A percentile compares a stretch with the other conserved stretches of the same genome.
These are phyloP conservation scores for Holothuria leucospilota DNA, from an alignment of 53 echinoderm and acorn worm species.

Conservation along the genomic window DNA sequence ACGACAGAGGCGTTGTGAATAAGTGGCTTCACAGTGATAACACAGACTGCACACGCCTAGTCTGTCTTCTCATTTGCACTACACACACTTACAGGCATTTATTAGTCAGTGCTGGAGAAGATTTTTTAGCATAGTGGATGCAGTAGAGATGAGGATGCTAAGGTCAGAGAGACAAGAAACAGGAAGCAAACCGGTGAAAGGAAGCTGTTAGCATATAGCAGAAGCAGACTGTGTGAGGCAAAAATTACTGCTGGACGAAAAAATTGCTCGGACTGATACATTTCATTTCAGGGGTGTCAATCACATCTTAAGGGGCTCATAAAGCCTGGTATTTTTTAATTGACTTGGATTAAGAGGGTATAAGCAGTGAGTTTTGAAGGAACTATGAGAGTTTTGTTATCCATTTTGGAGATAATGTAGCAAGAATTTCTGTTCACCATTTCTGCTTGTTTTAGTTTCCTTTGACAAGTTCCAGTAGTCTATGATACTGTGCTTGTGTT, in stretches of 20 bases:
- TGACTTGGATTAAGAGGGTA: too few relatives aligned
- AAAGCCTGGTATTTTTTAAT: too few relatives aligned
- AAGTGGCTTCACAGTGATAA: too few relatives aligned
- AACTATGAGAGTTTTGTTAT: too few relatives aligned
- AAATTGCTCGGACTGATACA: constrained; percentile 23
- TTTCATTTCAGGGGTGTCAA: constrained; percentile 10
- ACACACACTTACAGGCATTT: constrained; percentile 7
- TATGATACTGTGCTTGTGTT: too few relatives aligned
- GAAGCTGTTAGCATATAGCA: background rate
- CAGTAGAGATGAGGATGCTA: constrained; percentile 8
- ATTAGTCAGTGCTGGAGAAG: constrained; percentile 29
- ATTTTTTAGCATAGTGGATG: constrained; percentile 26
- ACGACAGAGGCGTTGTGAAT: too few relatives aligned
- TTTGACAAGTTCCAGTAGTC: too few relatives aligned
- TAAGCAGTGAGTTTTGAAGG: too few relatives aligned
- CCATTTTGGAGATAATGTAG: too few relatives aligned
- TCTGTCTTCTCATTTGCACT: background rate
- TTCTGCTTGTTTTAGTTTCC: too few relatives aligned
- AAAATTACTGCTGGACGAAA: constrained; percentile 13
- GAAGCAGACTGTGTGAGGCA: constrained; percentile 9
- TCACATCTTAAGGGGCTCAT: too few relatives aligned
- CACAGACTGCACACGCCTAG: constrained; percentile 25
- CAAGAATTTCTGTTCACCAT: too few relatives aligned
- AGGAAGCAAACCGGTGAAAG: constrained; percentile 12
- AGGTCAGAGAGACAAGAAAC: constrained; percentile 33